Base-by-base conservation (phyloP, 1,140 invertebrate genomes). In the Globodera rostochiensis region DNA sequence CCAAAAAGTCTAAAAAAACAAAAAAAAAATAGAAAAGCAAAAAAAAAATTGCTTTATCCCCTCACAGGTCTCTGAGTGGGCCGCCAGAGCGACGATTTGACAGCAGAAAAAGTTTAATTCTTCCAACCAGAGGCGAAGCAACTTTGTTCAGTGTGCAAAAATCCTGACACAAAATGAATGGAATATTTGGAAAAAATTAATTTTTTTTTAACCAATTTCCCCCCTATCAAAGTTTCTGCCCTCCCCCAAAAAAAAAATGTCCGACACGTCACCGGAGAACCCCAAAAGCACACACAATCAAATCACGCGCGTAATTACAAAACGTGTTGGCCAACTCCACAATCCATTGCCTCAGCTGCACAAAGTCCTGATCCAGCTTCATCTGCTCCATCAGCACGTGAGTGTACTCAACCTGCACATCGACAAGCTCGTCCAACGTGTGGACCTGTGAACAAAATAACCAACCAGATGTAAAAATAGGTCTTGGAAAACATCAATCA, bases 381-480 rank as follows among this genome's bases (percentile, higher is more conserved):
- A 74, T 45, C 19, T 73, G 49, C n/a, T 69, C 71, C 46, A 80
- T 73, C 45, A 80, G 21, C 25, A 19, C 19, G 36, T 79, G 47
- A 5, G 50, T 46, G 69, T 19, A 80, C 49, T 80, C 57, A 45
- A 36, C 9, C 75, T 80, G 79, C 36, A 80, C 71, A 15, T 73
- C 13, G 15, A 75, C 79, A 13, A 80, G 36, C 13, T 80, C 8
- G 74, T 80, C 79, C 76, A 80, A 66, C 15, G 60, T 79, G 6
- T n/a, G 13, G 7, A 80, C 79, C 79, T 79, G 36, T 36, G 36
- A 36, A 36, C n/a, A 79, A 79, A 71, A 53, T 0, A 8, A 19
- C 1, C 19, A 64, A 9, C n/a, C 25, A 79, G 21, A 45, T 76
- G 19, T 66, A 13, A 67, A 15, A 6, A 21, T 5, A 25, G 25